These are phyloP conservation scores for Lapara coniferarum DNA, from an alignment of 2,888 invertebrate species.

Conservation along the genomic window DNA sequence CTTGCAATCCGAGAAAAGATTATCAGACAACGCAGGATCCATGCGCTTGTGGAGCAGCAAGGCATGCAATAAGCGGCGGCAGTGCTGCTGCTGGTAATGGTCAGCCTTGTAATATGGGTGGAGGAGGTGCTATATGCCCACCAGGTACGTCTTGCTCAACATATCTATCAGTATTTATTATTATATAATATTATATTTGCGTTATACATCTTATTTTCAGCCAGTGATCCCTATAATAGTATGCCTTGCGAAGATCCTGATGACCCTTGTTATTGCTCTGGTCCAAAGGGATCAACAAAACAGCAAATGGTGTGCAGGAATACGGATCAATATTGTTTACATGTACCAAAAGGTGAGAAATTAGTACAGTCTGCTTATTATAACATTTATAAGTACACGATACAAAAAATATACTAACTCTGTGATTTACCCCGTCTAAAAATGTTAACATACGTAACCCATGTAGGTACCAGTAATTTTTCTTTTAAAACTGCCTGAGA, in stretches of 20 bases:
- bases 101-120: slow-evolving; percentile 39
- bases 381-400: neutral
- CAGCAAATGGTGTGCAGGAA: slow-evolving; percentile 69
- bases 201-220: slow-evolving; percentile 37
- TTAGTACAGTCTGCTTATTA: neutral
- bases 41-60: slow-evolving; percentile 67
- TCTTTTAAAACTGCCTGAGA: slow-evolving; percentile 49
- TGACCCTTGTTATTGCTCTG: slow-evolving; percentile 72
- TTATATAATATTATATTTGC: neutral
- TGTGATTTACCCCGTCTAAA: neutral
- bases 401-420: too few relatives aligned
- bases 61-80: slow-evolving; percentile 37
- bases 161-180: neutral
- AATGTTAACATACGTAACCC: neutral
- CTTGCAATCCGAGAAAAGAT: slow-evolving; percentile 63
- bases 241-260: slow-evolving; percentile 71
- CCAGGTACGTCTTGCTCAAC: slow-evolving; percentile 47
- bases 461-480: neutral
- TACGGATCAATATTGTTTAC: slow-evolving; percentile 73
- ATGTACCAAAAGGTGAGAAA: slow-evolving; percentile 74
- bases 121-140: slow-evolving; percentile 52
- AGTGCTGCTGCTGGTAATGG: slow-evolving; percentile 31
- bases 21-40: slow-evolving; percentile 63
- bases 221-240: slow-evolving; percentile 61
- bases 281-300: slow-evolving; percentile 57